Conservation (phyloP, 1,140 invertebrate genomes). For the Antheraea pernyi region DNA sequence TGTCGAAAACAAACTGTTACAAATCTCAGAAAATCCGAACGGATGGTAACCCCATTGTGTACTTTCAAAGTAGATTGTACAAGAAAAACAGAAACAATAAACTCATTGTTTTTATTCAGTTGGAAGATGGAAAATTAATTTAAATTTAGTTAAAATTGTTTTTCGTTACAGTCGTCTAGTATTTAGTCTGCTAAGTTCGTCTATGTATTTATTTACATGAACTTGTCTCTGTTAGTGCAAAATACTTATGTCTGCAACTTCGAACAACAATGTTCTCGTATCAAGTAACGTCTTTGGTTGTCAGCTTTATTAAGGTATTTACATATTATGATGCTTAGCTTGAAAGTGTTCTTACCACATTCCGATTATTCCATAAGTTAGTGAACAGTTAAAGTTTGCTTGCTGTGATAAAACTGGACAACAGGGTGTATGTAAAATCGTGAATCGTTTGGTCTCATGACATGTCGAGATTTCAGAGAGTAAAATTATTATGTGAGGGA, state of each 20-base stretch:
- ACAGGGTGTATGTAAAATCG: neutral
- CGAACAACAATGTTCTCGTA: neutral
- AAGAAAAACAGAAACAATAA: too few relatives aligned
- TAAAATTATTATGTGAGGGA: too few relatives aligned
- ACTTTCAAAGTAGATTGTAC: too few relatives aligned
- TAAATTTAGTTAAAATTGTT: too few relatives aligned
- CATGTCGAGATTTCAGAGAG: neutral
- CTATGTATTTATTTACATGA: neutral
- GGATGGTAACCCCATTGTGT: too few relatives aligned
- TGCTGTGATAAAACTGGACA: neutral
- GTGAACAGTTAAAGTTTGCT: neutral
- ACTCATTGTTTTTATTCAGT: too few relatives aligned
- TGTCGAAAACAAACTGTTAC: too few relatives aligned
- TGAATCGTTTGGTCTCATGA: neutral
- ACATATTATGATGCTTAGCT: neutral
- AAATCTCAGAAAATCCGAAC: too few relatives aligned
- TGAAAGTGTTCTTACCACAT: neutral
- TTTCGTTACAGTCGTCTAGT: too few relatives aligned
- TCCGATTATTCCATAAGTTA: conserved; percentile 4
- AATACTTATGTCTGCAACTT: neutral
- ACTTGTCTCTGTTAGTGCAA: neutral
- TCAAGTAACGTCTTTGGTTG: neutral
- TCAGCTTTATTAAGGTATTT: neutral
- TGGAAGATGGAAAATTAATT: too few relatives aligned
- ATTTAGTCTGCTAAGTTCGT: too few relatives aligned